Conservation (phyloP, 1,140 invertebrate species). For the Panulirus ornatus region DNA sequence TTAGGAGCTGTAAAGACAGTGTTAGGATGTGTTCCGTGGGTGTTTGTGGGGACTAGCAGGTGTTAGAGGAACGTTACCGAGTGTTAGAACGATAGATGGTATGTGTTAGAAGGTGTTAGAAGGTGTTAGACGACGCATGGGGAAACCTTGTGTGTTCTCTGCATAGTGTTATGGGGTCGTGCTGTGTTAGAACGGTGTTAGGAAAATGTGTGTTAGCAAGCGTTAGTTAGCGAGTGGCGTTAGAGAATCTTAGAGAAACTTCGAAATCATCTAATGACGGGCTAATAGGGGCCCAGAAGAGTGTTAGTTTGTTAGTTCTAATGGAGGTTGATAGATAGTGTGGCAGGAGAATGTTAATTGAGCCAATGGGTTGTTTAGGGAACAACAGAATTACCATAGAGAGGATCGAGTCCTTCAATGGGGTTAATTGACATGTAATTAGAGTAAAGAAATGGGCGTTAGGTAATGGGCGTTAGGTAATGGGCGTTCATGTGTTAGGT, state of each 20-base stretch:
- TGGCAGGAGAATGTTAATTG: not conserved
- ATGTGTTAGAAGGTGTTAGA: not conserved
- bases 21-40: not conserved
- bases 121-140: not conserved
- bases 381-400: too few species aligned
- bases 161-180: too few species aligned
- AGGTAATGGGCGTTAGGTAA: not conserved
- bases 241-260: not conserved
- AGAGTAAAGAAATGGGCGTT: too few species aligned
- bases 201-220: too few species aligned
- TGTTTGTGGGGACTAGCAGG: not conserved
- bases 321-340: not conserved
- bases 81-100: not conserved
- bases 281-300: too few species aligned
- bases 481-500: not conserved
- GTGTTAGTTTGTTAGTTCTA: too few species aligned
- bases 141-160: too few species aligned
- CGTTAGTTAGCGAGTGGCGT: not conserved
- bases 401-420: too few species aligned
- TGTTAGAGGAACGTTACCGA: not conserved
- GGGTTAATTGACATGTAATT: too few species aligned
- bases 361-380: too few species aligned
- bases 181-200: too few species aligned
- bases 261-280: too few species aligned
- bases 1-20: not conserved